Base-by-base conservation (phyloP, 2,113 vertebrate genomes). In the Hemichromis elongatus region DNA sequence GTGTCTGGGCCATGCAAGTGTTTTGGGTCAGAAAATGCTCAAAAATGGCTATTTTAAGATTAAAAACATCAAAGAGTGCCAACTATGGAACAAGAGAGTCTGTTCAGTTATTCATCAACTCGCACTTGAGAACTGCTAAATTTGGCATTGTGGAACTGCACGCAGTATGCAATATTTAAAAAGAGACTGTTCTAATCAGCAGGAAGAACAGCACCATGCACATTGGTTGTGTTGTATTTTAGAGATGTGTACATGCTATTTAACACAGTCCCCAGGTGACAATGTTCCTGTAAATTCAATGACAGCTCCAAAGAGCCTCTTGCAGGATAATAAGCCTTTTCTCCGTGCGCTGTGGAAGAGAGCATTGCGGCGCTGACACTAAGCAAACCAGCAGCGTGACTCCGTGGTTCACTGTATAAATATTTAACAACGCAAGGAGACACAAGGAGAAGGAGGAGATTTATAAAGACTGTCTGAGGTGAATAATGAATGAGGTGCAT, bases 401-500 rank as follows among this genome's bases (percentile, higher is more conserved):
- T 87, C 59, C 53, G 82, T 55, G 79, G 81, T 85, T 88, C 83
- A 77, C 57, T 84, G 82, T 82, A 93, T 95, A 82, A 93, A 95
- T 95, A 90, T 94, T 95, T 94, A 84, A 95, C 55, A 47, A 35
- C 0, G 5, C 19, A 1, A 77, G 10, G 54, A 84, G 79, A 90
- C 77, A 86, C 30, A 33, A 61, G 8, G 45, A 80, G 87, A 88
- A 70, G 83, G 86, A 85, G 85, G 88, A 89, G 90, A 86, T 87
- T 84, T 89, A 91, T 91, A 92, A 91, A 92, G 90, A 91, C 85
- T 19, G 77, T 87, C 68, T 55, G 70, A 61, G 33, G 85, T 95
- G 83, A 92, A 94, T 93, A 90, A 94, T 90, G 89, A 87, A 95
- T 92, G 86, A 92, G 77, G 79, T n/a, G 81, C 81, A 79, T 52